Percentiles rank a stretch among this genome's conserved stretches.
Conservation (phyloP, 2,888 invertebrate genomes). For the Marasmarcha lunaedactyla region DNA sequence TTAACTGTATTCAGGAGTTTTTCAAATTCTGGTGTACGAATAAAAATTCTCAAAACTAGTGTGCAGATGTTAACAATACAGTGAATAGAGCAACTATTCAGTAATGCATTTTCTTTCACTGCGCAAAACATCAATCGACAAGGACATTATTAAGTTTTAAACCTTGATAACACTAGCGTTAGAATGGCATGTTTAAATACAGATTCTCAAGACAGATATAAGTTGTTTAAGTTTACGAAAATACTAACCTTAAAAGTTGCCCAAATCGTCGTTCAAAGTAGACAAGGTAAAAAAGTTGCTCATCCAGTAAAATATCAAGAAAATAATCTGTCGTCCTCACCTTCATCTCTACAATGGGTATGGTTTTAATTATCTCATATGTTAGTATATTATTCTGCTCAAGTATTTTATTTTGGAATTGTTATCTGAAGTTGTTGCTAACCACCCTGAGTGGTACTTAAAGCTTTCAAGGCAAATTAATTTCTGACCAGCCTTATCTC, state of each 20-base stretch:
- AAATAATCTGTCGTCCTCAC: slow-evolving; percentile 26
- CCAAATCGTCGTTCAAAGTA: slow-evolving; percentile 92
- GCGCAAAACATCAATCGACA: slow-evolving; percentile 19
- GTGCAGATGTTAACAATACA: too few species aligned
- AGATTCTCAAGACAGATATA: slow-evolving; percentile 74
- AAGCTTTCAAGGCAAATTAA: not conserved
- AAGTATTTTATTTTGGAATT: too few species aligned
- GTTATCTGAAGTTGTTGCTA: too few species aligned
- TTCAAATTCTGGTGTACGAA: too few species aligned
- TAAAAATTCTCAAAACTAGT: too few species aligned
- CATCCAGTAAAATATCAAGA: slow-evolving; percentile 33
- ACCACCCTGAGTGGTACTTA: too few species aligned
- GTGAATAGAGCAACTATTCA: too few species aligned
- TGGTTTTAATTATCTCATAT: slow-evolving; percentile 10
- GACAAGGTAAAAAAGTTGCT: slow-evolving; percentile 86
- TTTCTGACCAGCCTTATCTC: too few species aligned
- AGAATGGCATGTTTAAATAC: slow-evolving; percentile 37
- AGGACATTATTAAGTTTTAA: slow-evolving; percentile 4
- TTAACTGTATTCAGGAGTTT: too few species aligned
- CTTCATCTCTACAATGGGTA: slow-evolving; percentile 44
- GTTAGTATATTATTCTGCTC: too few species aligned
- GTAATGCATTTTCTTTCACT: slow-evolving; percentile 12
- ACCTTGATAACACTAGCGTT: not conserved
- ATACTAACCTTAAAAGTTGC: slow-evolving; percentile 88
- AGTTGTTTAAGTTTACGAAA: slow-evolving; percentile 91